These are phyloP conservation scores for Solenodon paradoxus DNA, from an alignment of 2,113 vertebrate species.

Conservation along the genomic window DNA sequence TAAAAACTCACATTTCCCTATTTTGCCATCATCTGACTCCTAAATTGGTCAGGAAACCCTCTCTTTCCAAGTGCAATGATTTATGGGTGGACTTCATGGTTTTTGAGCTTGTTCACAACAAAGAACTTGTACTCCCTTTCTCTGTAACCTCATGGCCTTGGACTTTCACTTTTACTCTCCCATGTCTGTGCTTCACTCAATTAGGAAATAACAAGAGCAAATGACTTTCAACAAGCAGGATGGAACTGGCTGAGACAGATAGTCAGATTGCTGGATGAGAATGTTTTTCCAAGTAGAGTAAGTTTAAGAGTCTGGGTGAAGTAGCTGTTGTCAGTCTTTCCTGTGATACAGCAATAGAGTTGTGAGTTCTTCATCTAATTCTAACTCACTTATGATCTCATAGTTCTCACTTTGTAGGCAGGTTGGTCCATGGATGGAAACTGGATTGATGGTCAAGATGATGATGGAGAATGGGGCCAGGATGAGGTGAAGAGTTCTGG, in stretches of 20 bases:
- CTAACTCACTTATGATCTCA: neutral
- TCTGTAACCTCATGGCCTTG: neutral
- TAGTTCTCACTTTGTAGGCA: neutral
- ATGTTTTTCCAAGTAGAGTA: neutral
- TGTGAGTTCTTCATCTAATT: neutral
- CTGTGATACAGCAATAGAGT: rapidly evolving
- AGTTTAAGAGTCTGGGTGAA: neutral
- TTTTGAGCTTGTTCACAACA: neutral
- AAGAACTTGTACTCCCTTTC: neutral
- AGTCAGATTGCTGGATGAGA: neutral
- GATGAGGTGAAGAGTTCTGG: neutral
- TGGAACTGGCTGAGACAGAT: neutral
- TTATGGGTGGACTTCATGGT: neutral
- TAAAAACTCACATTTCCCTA: neutral
- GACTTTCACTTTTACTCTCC: constrained; percentile 21
- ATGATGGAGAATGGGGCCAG: neutral
- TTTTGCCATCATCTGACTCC: neutral
- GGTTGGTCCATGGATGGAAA: neutral
- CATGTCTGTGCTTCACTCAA: neutral
- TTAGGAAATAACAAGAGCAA: neutral
- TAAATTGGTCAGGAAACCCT: neutral
- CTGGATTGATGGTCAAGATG: neutral
- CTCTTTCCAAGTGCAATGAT: neutral
- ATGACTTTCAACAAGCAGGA: neutral
- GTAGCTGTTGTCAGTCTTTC: neutral